Evolutionary conservation across 1,140 invertebrate species (phyloP).

Genomic region (Drosophila pruinosa): DNA sequence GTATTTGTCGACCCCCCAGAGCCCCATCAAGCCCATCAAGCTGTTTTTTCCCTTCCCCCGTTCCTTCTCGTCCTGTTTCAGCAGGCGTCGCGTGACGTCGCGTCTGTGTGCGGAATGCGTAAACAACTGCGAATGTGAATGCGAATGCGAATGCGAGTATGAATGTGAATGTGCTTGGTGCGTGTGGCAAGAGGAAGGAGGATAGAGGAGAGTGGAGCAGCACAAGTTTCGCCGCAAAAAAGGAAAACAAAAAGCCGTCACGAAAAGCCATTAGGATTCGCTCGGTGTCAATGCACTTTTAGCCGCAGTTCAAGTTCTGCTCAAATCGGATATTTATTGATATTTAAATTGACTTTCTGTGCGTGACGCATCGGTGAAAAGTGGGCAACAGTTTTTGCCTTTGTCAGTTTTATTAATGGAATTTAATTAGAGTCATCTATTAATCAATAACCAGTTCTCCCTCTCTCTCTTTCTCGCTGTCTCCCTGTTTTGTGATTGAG

Average conservation of each 20-base stretch:
- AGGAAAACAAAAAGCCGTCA: constrained; percentile 29
- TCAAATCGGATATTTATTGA: constrained; percentile 47
- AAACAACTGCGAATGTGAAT: neutral
- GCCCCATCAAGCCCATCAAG: neutral
- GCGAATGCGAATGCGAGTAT: neutral
- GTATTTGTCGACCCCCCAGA: neutral
- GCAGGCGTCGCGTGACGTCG: neutral
- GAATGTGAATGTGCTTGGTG: neutral
- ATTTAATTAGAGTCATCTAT: constrained; percentile 37
- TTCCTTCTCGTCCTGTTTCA: neutral
- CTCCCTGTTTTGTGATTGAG: neutral
- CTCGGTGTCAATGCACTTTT: constrained; percentile 53
- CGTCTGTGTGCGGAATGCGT: neutral
- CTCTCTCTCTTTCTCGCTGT: neutral
- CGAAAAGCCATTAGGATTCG: constrained; percentile 62
- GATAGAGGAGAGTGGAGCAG: too few relatives aligned
- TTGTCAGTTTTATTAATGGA: constrained; percentile 9
- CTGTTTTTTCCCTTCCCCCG: too few relatives aligned
- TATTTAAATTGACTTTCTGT: constrained; percentile 55
- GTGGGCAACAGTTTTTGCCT: neutral
- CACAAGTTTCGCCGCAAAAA: too few relatives aligned
- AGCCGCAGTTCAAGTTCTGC: neutral
- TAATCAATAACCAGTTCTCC: constrained; percentile 18
- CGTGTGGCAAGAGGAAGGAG: constrained; percentile 4
- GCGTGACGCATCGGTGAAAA: neutral